These are phyloP conservation scores for Darevskia nairensis DNA, from an alignment of 2,797 vertebrate genomes.

Conservation along the genomic window DNA sequence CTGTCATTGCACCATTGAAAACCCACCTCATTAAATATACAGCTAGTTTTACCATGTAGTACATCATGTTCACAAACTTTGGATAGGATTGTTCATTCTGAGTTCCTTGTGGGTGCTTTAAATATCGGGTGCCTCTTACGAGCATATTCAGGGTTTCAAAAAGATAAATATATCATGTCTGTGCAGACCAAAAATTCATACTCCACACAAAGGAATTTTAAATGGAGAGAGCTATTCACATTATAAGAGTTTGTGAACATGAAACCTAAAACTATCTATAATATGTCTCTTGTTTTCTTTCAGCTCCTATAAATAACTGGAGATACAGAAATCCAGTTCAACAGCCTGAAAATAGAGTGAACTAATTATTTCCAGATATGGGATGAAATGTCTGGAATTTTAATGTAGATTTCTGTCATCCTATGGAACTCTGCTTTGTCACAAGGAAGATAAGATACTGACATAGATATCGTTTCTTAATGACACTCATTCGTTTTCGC, in stretches of 20 bases:
- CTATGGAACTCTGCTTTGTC: slow-evolving; percentile 10
- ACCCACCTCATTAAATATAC: slow-evolving; percentile 12
- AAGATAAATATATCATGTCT: not conserved
- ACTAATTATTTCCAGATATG: slow-evolving; percentile 26
- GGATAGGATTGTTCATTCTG: not conserved
- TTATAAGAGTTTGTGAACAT: slow-evolving; percentile 1
- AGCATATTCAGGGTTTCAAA: not conserved
- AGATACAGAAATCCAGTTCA: not conserved
- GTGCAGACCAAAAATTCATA: slow-evolving; percentile 24
- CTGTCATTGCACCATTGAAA: not conserved
- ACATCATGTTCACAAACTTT: not conserved
- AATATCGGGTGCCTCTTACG: slow-evolving; percentile 5
- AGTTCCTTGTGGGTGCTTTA: not conserved
- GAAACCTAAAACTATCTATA: slow-evolving; percentile 16
- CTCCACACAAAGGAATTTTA: not conserved
- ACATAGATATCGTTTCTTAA: not conserved
- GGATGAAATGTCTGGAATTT: slow-evolving; percentile 4
- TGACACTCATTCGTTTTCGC: not conserved
- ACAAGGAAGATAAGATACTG: slow-evolving; percentile 20
- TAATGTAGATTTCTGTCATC: slow-evolving; percentile 27
- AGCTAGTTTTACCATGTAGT: not conserved
- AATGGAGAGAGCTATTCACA: not conserved
- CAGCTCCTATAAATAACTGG: not conserved
- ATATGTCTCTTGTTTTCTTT: not conserved
- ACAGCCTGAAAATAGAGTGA: not conserved